phyloP scores from a whole-genome alignment of 1,140 invertebrate species.

The Babylonia areolata region DNA sequence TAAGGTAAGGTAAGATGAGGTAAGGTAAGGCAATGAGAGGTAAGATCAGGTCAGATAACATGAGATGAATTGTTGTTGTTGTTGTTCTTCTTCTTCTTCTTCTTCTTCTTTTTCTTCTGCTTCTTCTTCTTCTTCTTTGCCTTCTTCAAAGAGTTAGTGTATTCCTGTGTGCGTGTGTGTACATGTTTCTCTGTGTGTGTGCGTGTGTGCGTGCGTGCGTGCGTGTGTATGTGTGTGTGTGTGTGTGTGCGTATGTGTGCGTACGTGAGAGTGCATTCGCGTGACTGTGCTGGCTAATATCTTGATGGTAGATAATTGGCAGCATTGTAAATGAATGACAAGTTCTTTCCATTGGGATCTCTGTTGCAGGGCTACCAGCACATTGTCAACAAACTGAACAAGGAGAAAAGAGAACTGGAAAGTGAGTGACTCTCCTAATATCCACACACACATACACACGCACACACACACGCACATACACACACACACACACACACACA shows the following conservation, averaged over 20 bases:
- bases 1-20: too few species aligned
- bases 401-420: conserved; percentile 11
- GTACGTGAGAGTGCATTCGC: too few species aligned
- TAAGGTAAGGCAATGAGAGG: too few species aligned
- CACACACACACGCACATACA: neutral
- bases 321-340: neutral
- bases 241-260: neutral
- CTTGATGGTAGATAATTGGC: too few species aligned
- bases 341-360: neutral
- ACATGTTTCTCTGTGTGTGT: neutral
- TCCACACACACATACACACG: neutral
- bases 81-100: too few species aligned
- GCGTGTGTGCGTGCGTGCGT: conserved; percentile 20
- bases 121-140: too few species aligned
- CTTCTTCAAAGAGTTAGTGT: neutral
- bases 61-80: too few species aligned
- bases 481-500: neutral
- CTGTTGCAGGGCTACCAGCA: conserved; percentile 17
- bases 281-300: too few species aligned
- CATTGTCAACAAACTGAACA: neutral
- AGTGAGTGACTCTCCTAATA: neutral
- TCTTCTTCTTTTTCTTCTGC: too few species aligned
- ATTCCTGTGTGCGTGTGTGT: neutral
- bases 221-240: conserved; percentile 1
- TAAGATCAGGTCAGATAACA: too few species aligned